Base-by-base conservation (phyloP, 2,113 vertebrate genomes). In the Glaucomys volans region DNA sequence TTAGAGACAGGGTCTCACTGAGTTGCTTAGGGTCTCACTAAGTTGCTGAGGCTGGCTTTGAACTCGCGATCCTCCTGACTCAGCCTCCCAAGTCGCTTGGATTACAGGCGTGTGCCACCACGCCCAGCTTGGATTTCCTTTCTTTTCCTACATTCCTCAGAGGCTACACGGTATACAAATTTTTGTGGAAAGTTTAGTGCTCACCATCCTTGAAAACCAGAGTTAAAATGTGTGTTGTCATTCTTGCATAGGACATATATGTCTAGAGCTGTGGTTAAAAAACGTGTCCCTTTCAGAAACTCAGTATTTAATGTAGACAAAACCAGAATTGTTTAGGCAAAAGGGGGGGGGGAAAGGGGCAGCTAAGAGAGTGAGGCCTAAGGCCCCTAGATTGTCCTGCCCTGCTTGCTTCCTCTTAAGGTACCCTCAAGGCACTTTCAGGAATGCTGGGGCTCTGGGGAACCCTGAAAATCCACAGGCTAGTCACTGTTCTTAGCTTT, bases 231-330 rank as follows among this genome's bases (percentile, higher is more conserved):
- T 75, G 30, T 44, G 62, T 72, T 87, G 72, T 47, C 16, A 20
- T 74, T 96, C 83, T 96, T 85, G 16, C 40, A 9, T 22, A 93
- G 89, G 30, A 86, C 44, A 50, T 84, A 16, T 37, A 62, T 28
- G 17, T n/a, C 67, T 85, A 87, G 4, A 72, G 42, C 28, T 28
- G 28, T 30, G 8, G 32, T 92, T 93, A 54, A 90, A 83, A 94
- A 89, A 40, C 47, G n/a, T 93, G 66, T 81, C 69, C 35, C 57
- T 26, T 80, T 80, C 30, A 94, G 87, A 84, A 59, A 81, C 44
- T 17, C 17, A 7, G 59, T 64, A 35, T 50, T 54, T 59, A 77
- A 96, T 85, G 64, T 0, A 82, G 72, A 85, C 35, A 30, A 71
- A 69, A 42, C 13, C 20, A 6, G 54, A 97, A 88, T 11, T 90